Conservation (phyloP, 2,113 vertebrate genomes). For the Cranoglanis bouderius region DNA sequence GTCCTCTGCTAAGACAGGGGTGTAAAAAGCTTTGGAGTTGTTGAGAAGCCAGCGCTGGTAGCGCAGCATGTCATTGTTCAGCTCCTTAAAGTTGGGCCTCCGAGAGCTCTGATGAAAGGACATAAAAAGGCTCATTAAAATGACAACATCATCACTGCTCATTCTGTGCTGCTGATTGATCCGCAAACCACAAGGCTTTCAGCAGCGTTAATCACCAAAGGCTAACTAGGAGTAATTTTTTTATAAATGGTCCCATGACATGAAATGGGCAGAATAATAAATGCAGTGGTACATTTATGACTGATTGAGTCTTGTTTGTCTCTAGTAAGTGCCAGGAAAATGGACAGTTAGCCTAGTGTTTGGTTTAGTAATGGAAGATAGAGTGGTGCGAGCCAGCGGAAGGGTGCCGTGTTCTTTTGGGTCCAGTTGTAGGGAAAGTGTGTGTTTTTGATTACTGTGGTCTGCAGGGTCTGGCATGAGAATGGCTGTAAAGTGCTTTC, state of each 20-base stretch:
- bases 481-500: constrained; percentile 49
- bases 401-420: constrained; percentile 1
- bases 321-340: constrained; percentile 52
- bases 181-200: not conserved
- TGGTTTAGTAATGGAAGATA: constrained; percentile 45
- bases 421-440: constrained; percentile 35
- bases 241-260: not conserved
- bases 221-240: not conserved
- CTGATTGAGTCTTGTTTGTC: constrained; percentile 35
- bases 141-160: not conserved
- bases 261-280: constrained; percentile 9
- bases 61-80: constrained; percentile 82
- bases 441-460: constrained; percentile 53
- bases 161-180: not conserved
- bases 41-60: constrained; percentile 95
- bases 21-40: constrained; percentile 95
- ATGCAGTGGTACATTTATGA: constrained; percentile 25
- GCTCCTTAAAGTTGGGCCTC: constrained; percentile 90
- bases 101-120: constrained; percentile 80
- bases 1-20: constrained; percentile 91
- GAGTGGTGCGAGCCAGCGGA: constrained; percentile 29
- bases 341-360: constrained; percentile 32
- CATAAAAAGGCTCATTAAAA: not conserved
- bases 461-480: constrained; percentile 13
- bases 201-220: constrained; percentile 4